Evolutionary conservation across 2,888 invertebrate genomes (phyloP).

Genomic region (Luperina nickerlii): DNA sequence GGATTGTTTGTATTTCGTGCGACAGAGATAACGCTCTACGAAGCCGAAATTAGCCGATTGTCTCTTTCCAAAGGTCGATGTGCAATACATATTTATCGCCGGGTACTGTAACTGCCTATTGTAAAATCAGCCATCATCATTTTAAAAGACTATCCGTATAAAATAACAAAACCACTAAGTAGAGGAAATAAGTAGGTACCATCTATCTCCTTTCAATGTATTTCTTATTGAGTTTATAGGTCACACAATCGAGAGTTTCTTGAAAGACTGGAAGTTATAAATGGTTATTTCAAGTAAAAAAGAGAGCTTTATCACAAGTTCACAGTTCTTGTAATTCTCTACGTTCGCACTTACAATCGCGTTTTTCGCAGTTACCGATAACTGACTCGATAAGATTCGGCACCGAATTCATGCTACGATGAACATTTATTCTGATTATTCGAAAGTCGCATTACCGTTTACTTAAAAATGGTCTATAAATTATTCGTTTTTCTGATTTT

Average conservation of each 20-base stretch:
- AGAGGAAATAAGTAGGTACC: not conserved
- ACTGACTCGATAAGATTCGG: conserved; percentile 58
- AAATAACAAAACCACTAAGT: not conserved
- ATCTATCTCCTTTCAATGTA: not conserved
- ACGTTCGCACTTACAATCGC: conserved; percentile 63
- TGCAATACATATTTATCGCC: no score
- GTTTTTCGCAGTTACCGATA: conserved; percentile 58
- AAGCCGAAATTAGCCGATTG: no score
- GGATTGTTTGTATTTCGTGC: no score
- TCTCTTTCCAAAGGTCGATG: no score
- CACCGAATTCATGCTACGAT: conserved; percentile 37
- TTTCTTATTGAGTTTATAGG: conserved; percentile 20
- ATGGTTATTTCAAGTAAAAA: conserved; percentile 59
- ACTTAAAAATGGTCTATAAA: not conserved
- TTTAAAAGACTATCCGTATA: conserved; percentile 2
- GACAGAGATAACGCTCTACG: no score
- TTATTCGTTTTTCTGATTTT: not conserved
- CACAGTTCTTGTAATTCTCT: conserved; percentile 60
- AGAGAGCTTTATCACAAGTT: conserved; percentile 66
- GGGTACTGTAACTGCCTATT: no score
- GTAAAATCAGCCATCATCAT: not conserved
- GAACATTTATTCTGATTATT: conserved; percentile 26
- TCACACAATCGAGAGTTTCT: conserved; percentile 22
- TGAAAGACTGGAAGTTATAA: conserved; percentile 53
- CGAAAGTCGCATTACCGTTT: conserved; percentile 14